Evolutionary conservation across 2,888 invertebrate genomes (phyloP).

Genomic region (Eucera pruinosa): DNA sequence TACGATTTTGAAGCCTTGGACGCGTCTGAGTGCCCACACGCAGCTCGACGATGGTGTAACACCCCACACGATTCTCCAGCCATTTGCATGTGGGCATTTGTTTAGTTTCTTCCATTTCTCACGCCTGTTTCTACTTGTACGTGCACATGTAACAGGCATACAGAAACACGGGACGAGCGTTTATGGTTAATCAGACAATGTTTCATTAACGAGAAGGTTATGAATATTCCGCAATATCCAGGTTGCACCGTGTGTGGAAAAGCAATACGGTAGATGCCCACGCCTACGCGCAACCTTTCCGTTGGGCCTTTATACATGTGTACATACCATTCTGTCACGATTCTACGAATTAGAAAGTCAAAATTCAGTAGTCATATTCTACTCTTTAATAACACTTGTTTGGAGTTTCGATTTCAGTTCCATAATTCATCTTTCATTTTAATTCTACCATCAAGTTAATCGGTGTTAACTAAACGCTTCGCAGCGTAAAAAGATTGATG

Average conservation of each 20-base stretch:
- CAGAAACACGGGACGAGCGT: conserved; percentile 15
- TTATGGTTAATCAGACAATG: conserved; percentile 44
- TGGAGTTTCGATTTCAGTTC: too few species aligned
- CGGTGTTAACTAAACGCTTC: too few species aligned
- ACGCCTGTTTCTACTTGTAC: conserved; percentile 53
- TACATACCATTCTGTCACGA: conserved; percentile 19
- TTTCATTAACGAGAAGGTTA: conserved; percentile 59
- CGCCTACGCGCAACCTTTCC: conserved; percentile 66
- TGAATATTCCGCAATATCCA: conserved; percentile 63
- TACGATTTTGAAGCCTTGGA: conserved; percentile 57
- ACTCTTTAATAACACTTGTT: background rate
- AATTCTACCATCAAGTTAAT: too few species aligned
- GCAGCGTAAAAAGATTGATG: too few species aligned
- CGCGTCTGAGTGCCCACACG: conserved; percentile 42
- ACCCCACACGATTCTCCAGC: conserved; percentile 5
- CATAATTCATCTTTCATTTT: too few species aligned
- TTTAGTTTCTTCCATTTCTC: conserved; percentile 66
- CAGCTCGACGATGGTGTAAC: conserved; percentile 32
- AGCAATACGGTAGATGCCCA: conserved; percentile 45
- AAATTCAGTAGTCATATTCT: conserved; percentile 1
- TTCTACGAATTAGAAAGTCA: background rate
- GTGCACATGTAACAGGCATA: background rate
- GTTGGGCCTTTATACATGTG: conserved; percentile 35
- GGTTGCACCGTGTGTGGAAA: conserved; percentile 39
- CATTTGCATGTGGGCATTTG: conserved; percentile 61